These are phyloP conservation scores for Drosophila testacea DNA, from an alignment of 2,888 invertebrate genomes.

Conservation along the genomic window DNA sequence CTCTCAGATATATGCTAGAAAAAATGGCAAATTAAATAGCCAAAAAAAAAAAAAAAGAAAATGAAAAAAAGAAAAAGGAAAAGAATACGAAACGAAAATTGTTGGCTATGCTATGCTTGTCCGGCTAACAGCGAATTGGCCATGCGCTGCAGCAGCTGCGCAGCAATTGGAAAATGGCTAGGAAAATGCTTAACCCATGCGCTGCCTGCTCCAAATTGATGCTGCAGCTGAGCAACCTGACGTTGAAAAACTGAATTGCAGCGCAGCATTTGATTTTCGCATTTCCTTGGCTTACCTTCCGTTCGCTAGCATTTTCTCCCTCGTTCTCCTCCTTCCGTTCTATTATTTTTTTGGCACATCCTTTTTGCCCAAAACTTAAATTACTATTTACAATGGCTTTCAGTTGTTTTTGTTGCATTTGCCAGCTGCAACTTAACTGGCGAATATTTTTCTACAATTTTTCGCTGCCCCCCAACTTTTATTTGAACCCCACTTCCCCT, in stretches of 20 bases:
- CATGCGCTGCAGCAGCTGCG: constrained; percentile 67
- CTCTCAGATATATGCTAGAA: constrained; percentile 72
- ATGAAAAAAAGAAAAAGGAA: constrained; percentile 50
- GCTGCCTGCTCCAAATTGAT: constrained; percentile 18
- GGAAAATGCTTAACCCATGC: constrained; percentile 50
- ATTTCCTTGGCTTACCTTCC: constrained; percentile 75
- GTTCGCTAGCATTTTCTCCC: constrained; percentile 61
- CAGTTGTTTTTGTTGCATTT: constrained; percentile 46
- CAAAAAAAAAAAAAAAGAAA: constrained; percentile 62
- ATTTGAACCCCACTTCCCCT: constrained; percentile 1
- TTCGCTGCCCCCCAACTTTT: constrained; percentile 47
- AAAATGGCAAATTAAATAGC: constrained; percentile 80
- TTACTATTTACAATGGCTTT: constrained; percentile 76
- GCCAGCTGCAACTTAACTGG: constrained; percentile 47
- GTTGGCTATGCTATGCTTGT: neutral
- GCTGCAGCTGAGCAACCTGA: constrained; percentile 37
- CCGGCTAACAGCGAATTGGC: constrained; percentile 51
- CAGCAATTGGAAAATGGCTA: constrained; percentile 52
- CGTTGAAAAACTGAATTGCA: constrained; percentile 47
- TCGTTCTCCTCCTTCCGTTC: neutral
- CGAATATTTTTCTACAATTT: constrained; percentile 57
- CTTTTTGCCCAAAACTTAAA: constrained; percentile 72
- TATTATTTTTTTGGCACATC: constrained; percentile 58
- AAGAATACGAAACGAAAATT: constrained; percentile 8
- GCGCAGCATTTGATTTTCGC: constrained; percentile 77